Percentiles rank a stretch among this genome's conserved stretches.
These are phyloP conservation scores for Tringa solitaria DNA, from an alignment of 2,113 vertebrate species.

Conservation along the genomic window DNA sequence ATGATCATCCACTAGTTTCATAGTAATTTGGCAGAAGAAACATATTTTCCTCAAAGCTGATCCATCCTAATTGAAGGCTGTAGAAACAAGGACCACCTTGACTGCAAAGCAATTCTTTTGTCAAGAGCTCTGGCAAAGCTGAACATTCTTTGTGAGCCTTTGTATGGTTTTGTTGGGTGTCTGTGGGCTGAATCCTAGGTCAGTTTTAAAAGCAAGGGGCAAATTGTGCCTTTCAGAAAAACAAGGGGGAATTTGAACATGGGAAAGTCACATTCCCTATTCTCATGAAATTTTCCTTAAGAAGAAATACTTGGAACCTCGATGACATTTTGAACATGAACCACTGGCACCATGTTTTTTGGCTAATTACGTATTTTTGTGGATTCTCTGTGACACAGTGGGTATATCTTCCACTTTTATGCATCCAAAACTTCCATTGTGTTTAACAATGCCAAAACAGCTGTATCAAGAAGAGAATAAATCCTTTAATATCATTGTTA, in stretches of 20 bases:
- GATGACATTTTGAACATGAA: not conserved
- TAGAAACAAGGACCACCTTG: not conserved
- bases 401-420: not conserved
- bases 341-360: not conserved
- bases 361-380: not conserved
- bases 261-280: not conserved
- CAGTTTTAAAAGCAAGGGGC: not conserved
- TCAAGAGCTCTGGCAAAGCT: not conserved
- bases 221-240: not conserved
- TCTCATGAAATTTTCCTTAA: not conserved
- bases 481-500: not conserved
- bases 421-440: not conserved
- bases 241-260: not conserved
- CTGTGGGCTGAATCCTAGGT: not conserved
- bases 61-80: not conserved
- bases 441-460: not conserved
- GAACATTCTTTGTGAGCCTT: not conserved
- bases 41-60: not conserved
- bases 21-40: not conserved
- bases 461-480: not conserved
- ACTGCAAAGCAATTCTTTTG: not conserved
- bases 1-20: not conserved
- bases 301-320: not conserved
- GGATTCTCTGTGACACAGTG: not conserved
- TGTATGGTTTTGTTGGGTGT: not conserved